Percentiles rank a stretch among this genome's conserved stretches.
Evolutionary conservation across 2,888 invertebrate genomes (phyloP).

Genomic region (Lithophane socia): DNA sequence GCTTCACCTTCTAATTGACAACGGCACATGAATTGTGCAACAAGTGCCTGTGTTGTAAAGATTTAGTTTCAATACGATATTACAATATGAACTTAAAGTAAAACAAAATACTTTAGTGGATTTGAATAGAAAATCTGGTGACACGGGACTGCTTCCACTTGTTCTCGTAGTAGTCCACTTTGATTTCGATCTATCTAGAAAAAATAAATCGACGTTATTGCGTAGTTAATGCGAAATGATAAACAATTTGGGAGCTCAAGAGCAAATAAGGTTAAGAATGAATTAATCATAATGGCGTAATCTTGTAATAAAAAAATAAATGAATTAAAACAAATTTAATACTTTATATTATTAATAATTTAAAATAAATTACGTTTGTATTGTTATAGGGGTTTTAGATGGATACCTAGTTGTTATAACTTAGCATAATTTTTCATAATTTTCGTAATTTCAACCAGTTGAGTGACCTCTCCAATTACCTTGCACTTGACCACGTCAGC

Average conservation of each 20-base stretch:
- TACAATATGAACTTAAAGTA: background rate
- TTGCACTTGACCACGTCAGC: background rate
- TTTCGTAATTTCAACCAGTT: background rate
- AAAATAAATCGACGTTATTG: background rate
- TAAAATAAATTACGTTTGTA: background rate
- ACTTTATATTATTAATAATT: too few species aligned
- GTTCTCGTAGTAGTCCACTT: background rate
- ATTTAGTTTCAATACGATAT: background rate
- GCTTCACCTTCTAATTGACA: conserved; percentile 26
- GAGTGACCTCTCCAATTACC: background rate
- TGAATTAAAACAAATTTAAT: too few species aligned
- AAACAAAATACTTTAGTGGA: background rate
- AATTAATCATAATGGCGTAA: background rate
- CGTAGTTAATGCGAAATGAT: background rate
- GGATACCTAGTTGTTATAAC: background rate
- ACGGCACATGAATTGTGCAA: conserved; percentile 9
- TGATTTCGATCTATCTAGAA: background rate
- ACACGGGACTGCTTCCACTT: too few species aligned
- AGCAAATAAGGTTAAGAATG: background rate
- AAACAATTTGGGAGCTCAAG: conserved; percentile 1
- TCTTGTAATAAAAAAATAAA: background rate
- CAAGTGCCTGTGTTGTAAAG: background rate
- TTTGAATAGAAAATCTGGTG: background rate
- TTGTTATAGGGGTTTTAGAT: background rate
- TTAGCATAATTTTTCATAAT: background rate